Base-by-base conservation (phyloP, 2,797 vertebrate species). In the Babyrousa celebensis region DNA sequence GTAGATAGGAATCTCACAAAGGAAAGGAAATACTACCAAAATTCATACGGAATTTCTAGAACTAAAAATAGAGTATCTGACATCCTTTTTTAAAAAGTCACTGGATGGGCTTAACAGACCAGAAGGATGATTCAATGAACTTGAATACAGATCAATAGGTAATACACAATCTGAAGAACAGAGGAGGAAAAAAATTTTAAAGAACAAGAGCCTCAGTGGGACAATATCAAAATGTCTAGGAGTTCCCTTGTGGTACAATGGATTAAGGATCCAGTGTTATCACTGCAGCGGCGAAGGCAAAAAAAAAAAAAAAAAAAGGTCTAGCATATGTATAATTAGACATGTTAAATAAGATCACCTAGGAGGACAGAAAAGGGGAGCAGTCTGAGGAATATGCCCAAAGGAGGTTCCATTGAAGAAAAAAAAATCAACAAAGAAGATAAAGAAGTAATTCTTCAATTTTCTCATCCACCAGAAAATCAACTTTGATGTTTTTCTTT, bases 131-230 rank as follows among this genome's bases (percentile, higher is more conserved):
- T 62, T 82, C 29, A 6, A n/a, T 88, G 58, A 85, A 18, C 25
- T 94, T 92, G 20, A 95, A n/a, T n/a, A 80, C 25, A n/a, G 12
- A 94, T 90, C n/a, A 95, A 84, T 56, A 90, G 62, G 68, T 79
- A 32, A 58, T 56, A 94, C 6, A 32, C 18, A 60, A 79, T 71
- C 82, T 90, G 40, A 90, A 67, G 68, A 95, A 80, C 12, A 84
- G n/a, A 86, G 36, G 54, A 29, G 29, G 18, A 32, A 89, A 65
- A 20, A 32, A 52, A 21, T 48, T 18, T 29, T 82, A 43, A 74
- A 75, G 27, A 71, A 23, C 18, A 96, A 96, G 58, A 25, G 36
- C 5, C 48, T 86, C 62, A 27, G 11, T 32, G n/a, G 25, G 15
- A 63, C 29, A 90, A 83, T 71, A 92, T 32, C 54, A 70, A 79